A percentile compares a stretch with the other conserved stretches of the same genome.
phyloP scores from a whole-genome alignment of 2,888 invertebrate species.

The Cenopis cana region DNA sequence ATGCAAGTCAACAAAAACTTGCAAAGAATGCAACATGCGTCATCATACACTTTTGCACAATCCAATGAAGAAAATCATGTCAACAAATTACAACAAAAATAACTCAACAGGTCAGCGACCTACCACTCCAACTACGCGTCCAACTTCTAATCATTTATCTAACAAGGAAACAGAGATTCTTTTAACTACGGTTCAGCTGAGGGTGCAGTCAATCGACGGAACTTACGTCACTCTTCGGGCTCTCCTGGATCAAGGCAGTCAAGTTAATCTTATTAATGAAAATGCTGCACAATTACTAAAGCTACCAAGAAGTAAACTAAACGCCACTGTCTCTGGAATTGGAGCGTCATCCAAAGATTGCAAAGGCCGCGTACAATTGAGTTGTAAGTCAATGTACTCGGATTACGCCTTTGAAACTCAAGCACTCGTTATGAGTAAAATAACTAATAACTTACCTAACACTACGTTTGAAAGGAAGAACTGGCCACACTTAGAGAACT shows the following conservation, averaged over 20 bases:
- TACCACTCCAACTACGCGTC: not conserved
- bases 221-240: slow-evolving; percentile 42
- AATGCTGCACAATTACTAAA: slow-evolving; percentile 42
- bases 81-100: not conserved
- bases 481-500: slow-evolving; percentile 38
- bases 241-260: slow-evolving; percentile 47
- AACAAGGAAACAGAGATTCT: slow-evolving; percentile 21
- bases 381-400: slow-evolving; percentile 25
- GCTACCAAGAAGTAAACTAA: slow-evolving; percentile 34
- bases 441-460: slow-evolving; percentile 39
- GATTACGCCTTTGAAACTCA: slow-evolving; percentile 13
- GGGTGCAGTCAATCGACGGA: slow-evolving; percentile 38
- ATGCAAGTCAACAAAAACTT: slow-evolving; percentile 31
- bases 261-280: slow-evolving; percentile 45
- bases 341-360: slow-evolving; percentile 29
- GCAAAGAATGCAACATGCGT: slow-evolving; percentile 33
- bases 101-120: not conserved
- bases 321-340: slow-evolving; percentile 39
- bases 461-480: slow-evolving; percentile 21
- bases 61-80: not conserved
- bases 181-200: slow-evolving; percentile 41
- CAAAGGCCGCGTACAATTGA: slow-evolving; percentile 23
- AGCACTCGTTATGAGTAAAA: slow-evolving; percentile 28
- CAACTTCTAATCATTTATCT: too few species aligned
- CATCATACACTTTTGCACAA: slow-evolving; percentile 24